phyloP scores from a whole-genome alignment of 2,113 vertebrate species.

The Chlorodrepanis virens region DNA sequence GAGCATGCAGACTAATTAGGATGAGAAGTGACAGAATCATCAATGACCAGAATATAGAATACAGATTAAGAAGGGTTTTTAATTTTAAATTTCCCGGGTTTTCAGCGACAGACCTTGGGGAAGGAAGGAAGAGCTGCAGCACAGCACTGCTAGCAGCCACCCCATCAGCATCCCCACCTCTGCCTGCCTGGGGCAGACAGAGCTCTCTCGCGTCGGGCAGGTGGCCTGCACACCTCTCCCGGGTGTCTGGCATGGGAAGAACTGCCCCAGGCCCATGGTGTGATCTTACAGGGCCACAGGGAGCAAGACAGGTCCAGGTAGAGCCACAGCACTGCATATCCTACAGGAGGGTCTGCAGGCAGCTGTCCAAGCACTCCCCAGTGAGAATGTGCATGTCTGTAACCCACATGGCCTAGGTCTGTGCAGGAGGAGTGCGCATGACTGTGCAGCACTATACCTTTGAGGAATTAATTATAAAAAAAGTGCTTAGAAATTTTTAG shows the following conservation, averaged over 20 bases:
- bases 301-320: neutral
- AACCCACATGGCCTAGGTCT: rapidly evolving
- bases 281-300: neutral
- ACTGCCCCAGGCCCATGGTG: neutral
- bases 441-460: neutral
- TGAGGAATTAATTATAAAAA: neutral
- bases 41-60: neutral
- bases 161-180: too few relatives aligned
- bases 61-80: neutral
- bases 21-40: neutral
- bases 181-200: neutral
- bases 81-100: neutral
- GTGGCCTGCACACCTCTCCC: neutral
- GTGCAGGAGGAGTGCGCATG: neutral
- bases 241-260: rapidly evolving
- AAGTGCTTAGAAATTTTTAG: neutral
- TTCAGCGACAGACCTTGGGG: neutral
- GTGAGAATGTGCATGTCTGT: rapidly evolving
- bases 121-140: neutral
- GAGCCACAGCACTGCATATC: neutral
- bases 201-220: rapidly evolving
- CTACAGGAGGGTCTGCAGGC: neutral
- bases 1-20: neutral
- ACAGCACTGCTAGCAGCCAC: neutral
- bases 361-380: rapidly evolving